These are phyloP conservation scores for Drosophila multiciliata DNA, from an alignment of 2,888 invertebrate genomes.

Conservation along the genomic window DNA sequence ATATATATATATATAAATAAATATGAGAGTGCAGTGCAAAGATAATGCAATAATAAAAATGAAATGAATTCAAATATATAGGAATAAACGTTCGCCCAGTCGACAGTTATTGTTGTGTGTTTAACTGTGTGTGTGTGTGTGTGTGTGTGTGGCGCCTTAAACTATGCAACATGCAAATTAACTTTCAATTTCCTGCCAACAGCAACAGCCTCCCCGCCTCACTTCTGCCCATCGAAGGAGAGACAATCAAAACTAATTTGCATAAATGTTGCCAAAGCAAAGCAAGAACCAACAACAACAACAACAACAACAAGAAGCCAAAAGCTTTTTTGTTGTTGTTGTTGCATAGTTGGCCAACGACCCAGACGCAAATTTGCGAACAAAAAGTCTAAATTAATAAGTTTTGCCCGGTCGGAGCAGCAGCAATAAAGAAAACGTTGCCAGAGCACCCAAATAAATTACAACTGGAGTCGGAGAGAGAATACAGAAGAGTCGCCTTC, in stretches of 20 bases:
- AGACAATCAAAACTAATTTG: conserved; percentile 81
- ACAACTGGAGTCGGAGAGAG: conserved; percentile 49
- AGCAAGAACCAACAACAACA: conserved; percentile 40
- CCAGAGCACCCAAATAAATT: conserved; percentile 63
- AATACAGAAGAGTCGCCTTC: conserved; percentile 8
- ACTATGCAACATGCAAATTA: conserved; percentile 76
- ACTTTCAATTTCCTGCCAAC: conserved; percentile 76
- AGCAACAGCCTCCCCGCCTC: neutral
- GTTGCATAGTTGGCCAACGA: conserved; percentile 74
- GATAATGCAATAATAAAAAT: conserved; percentile 77
- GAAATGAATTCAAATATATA: conserved; percentile 47
- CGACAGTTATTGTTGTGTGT: conserved; percentile 76
- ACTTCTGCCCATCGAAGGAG: conserved; percentile 13
- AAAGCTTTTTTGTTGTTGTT: conserved; percentile 44
- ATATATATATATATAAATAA: conserved; percentile 48
- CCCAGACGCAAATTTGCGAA: conserved; percentile 79
- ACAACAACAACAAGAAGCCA: conserved; percentile 30
- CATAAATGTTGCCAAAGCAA: conserved; percentile 77
- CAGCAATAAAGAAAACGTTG: conserved; percentile 71
- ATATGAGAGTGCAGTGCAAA: conserved; percentile 53
- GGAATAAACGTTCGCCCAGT: conserved; percentile 52
- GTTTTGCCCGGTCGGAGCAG: conserved; percentile 64
- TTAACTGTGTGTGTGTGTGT: conserved; percentile 64
- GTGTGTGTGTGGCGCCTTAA: conserved; percentile 65
- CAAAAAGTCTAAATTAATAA: conserved; percentile 81